Conservation (phyloP, 2,888 invertebrate species). For the Halocaridina rubra region DNA sequence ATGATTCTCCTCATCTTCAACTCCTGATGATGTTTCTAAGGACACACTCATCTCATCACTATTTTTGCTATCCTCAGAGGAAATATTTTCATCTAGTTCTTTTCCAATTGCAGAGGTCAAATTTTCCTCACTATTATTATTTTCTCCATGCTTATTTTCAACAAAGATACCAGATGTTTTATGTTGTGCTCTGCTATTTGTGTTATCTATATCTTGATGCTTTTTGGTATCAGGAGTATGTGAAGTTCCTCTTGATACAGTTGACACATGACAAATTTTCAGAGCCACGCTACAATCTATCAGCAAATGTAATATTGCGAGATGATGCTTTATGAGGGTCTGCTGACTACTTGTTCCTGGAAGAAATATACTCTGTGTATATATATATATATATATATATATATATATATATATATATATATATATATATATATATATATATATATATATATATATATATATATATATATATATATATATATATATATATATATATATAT, state of each 20-base stretch:
- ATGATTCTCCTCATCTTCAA: slow-evolving; percentile 23
- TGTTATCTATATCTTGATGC: not conserved
- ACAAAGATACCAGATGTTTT: not conserved
- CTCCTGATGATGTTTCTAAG: not conserved
- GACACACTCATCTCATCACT: slow-evolving; percentile 10
- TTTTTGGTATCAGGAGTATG: not conserved
- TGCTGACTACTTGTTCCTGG: slow-evolving; percentile 30
- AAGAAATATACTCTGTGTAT: no score
- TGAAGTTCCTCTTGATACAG: not conserved
- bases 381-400: no score
- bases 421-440: no score
- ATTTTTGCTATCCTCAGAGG: slow-evolving; percentile 13
- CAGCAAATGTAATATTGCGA: slow-evolving; percentile 30
- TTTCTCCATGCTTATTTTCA: not conserved
- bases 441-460: no score
- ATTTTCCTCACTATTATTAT: not conserved
- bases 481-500: no score
- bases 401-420: no score
- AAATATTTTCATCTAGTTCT: no score
- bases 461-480: no score
- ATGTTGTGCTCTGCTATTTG: not conserved
- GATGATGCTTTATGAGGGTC: slow-evolving; percentile 1
- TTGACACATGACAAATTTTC: slow-evolving; percentile 4
- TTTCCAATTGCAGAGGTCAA: not conserved
- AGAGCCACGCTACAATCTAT: slow-evolving; percentile 32